Evolutionary conservation across 2,888 invertebrate genomes (phyloP).

Genomic region (Tryphoninae sp.): DNA sequence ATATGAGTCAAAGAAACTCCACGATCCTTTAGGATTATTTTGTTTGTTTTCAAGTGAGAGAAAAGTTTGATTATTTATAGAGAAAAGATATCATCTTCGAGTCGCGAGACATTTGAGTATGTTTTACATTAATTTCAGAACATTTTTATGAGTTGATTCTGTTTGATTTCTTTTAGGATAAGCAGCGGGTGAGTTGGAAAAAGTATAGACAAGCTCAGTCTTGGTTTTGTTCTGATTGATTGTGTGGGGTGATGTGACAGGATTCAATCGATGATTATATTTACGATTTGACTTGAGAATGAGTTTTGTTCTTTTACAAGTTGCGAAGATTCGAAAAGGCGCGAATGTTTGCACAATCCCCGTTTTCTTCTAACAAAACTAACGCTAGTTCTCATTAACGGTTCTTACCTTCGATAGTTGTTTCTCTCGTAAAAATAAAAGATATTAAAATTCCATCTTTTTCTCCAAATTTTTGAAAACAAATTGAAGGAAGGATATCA

Average conservation of each 20-base stretch:
- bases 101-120: not conserved
- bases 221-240: slow-evolving; percentile 68
- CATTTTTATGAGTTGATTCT: slow-evolving; percentile 59
- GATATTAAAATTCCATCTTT: slow-evolving; percentile 64
- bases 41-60: slow-evolving; percentile 1
- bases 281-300: slow-evolving; percentile 17
- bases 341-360: slow-evolving; percentile 7
- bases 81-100: slow-evolving; percentile 13
- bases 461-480: slow-evolving; percentile 72
- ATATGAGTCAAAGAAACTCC: not conserved
- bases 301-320: slow-evolving; percentile 7
- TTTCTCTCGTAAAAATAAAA: not conserved
- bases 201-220: slow-evolving; percentile 52
- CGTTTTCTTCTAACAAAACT: slow-evolving; percentile 56
- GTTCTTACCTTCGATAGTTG: slow-evolving; percentile 33
- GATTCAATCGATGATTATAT: slow-evolving; percentile 3
- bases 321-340: slow-evolving; percentile 5
- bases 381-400: slow-evolving; percentile 54
- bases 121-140: slow-evolving; percentile 13
- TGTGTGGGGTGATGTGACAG: slow-evolving; percentile 64
- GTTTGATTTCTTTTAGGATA: slow-evolving; percentile 76
- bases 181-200: slow-evolving; percentile 77
- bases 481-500: slow-evolving; percentile 84
- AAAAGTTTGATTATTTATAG: slow-evolving; percentile 31
- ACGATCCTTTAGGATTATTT: not conserved